Percentiles rank a stretch among this genome's conserved stretches.
These are phyloP conservation scores for Mantis religiosa DNA, from an alignment of 2,888 invertebrate genomes.

Conservation along the genomic window DNA sequence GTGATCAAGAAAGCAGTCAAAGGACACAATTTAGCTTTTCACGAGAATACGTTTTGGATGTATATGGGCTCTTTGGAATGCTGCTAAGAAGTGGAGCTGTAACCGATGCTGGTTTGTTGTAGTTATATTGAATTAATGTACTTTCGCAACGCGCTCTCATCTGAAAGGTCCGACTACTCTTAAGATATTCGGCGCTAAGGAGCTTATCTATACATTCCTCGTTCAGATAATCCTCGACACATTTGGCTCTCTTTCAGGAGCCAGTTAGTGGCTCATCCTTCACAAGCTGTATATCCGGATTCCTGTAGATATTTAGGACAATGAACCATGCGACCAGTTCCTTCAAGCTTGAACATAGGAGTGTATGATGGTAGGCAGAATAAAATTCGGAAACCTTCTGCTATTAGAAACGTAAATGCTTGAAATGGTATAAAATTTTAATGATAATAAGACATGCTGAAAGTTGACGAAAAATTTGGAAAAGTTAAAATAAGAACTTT, in stretches of 20 bases:
- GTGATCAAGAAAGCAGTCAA: not conserved
- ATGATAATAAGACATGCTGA: too few relatives aligned
- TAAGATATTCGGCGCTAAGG: not conserved
- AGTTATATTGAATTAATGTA: not conserved
- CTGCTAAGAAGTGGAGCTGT: not conserved
- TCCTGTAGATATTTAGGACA: not conserved
- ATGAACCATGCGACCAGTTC: not conserved
- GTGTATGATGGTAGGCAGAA: too few relatives aligned
- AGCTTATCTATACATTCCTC: not conserved
- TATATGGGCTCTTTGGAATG: not conserved
- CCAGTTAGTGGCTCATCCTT: not conserved
- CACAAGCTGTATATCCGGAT: not conserved
- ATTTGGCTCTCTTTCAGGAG: not conserved
- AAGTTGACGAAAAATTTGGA: too few relatives aligned
- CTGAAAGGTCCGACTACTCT: not conserved
- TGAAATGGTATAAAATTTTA: too few relatives aligned
- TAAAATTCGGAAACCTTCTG: too few relatives aligned
- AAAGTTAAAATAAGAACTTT: too few relatives aligned
- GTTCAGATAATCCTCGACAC: not conserved
- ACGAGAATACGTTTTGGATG: not conserved
- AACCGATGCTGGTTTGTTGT: not conserved
- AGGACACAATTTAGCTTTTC: not conserved
- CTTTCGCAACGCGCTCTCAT: not conserved
- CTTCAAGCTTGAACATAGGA: not conserved
- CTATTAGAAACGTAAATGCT: too few relatives aligned